Base-by-base conservation (phyloP, 2,888 invertebrate species). In the Taenaris catops region DNA sequence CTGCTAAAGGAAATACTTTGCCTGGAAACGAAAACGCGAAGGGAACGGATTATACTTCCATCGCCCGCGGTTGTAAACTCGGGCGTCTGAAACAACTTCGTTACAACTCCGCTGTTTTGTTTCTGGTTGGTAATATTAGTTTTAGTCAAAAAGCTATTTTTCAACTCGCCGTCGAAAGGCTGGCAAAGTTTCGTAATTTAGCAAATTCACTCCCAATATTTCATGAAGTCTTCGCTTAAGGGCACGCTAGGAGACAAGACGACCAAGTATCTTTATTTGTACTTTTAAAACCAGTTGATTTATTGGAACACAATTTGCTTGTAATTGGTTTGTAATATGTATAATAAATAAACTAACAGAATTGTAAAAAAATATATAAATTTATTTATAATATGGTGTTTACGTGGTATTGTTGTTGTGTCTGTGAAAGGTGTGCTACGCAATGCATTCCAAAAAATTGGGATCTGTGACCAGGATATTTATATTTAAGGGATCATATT, bases 121-220 rank as follows among this genome's bases (percentile, higher is more conserved):
- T 81, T 75, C 70, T 63, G 64, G 62, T 55, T 63, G 63, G 71
- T 73, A 74, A 81, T 86, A 86, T 86, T 86, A 84, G 86, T 84
- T 86, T 81, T 74, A 73, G 80, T 66, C 78, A 72, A 76, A 81
- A 78, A 75, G 81, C 78, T 75, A 83, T 84, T 83, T 84, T 84
- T 84, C 79, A 81, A 70, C 59, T 58, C 65, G 65, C 55, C 67
- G 74, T 67, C 67, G 71, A 74, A 79, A 78, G 68, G 73, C 74
- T 74, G 71, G 68, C 58, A 68, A 84, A 86, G 68, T 84, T 84
- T 84, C 80, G 79, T 80, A 81, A 84, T 84, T 84, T 80, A 70
- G 67, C 70, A 76, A 78, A 80, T 83, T 80, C 66, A 65, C 63
- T 70, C 63, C 67, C 68, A 58, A 65, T 65, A 67, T 61, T 65